Evolutionary conservation across 2,888 invertebrate genomes (phyloP).

Genomic region (Parapristionchus giblindavisi): DNA sequence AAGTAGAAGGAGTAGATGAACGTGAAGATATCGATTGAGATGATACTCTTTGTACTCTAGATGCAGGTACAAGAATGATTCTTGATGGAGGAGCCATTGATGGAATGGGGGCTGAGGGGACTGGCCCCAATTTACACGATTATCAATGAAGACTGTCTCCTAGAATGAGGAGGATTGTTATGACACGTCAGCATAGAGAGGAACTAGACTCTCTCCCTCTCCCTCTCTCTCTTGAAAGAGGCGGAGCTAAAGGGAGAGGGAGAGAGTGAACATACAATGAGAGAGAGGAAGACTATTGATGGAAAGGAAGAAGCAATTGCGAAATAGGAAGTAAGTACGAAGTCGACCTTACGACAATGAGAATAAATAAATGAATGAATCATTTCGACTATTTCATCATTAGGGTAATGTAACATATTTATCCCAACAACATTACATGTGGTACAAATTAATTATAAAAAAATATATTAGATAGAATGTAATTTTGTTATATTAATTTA

Average conservation of each 20-base stretch:
- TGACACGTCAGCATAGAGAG: constrained; percentile 37
- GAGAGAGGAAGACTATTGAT: background rate
- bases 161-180: background rate
- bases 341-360: too few relatives aligned
- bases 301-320: background rate
- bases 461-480: too few relatives aligned
- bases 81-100: constrained; percentile 32
- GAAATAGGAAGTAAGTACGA: background rate
- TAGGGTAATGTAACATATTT: too few relatives aligned
- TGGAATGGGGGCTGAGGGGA: constrained; percentile 16
- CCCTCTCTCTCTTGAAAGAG: constrained; percentile 3
- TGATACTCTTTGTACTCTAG: too few relatives aligned
- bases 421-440: too few relatives aligned
- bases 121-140: constrained; percentile 12
- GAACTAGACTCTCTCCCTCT: constrained; percentile 18
- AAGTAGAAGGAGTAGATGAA: background rate
- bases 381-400: background rate
- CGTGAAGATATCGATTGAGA: too few relatives aligned
- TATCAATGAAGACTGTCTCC: constrained; percentile 6
- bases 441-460: too few relatives aligned
- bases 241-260: constrained; percentile 1
- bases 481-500: too few relatives aligned
- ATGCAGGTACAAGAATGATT: constrained; percentile 25
- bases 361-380: constrained; percentile 13
- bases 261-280: background rate